A percentile compares a stretch with the other conserved stretches of the same genome.
These are phyloP conservation scores for Eucera pruinosa DNA, from an alignment of 2,888 invertebrate genomes.

Conservation along the genomic window DNA sequence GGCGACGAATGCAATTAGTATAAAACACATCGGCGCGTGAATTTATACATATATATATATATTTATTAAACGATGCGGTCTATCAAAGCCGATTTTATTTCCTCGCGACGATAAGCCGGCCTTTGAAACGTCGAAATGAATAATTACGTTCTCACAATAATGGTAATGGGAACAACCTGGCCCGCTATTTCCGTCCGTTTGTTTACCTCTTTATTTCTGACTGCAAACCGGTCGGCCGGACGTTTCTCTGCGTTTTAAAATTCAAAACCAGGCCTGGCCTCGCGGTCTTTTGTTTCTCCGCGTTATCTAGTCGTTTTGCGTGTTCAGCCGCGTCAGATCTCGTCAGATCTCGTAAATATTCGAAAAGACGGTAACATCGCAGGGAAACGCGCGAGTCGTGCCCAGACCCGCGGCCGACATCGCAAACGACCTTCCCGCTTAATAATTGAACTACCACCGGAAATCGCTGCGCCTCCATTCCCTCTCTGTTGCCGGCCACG, in stretches of 20 bases:
- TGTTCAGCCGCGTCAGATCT: neutral
- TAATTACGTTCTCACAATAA: conserved; percentile 64
- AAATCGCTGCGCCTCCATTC: conserved; percentile 34
- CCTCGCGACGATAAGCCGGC: conserved; percentile 40
- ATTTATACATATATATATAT: too few species aligned
- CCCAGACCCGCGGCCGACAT: neutral
- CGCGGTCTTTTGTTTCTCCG: conserved; percentile 44
- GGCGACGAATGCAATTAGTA: conserved; percentile 15
- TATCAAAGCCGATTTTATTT: conserved; percentile 44
- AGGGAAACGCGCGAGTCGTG: neutral
- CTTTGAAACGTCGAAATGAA: conserved; percentile 63
- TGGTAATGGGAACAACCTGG: conserved; percentile 65
- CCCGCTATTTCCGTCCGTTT: conserved; percentile 65
- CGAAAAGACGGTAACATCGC: neutral
- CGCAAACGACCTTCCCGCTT: neutral
- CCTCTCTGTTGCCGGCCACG: conserved; percentile 30
- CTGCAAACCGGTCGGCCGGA: conserved; percentile 55
- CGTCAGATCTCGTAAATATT: conserved; percentile 20
- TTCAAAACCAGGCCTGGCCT: conserved; percentile 49
- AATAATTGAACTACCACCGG: conserved; percentile 27
- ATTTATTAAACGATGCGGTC: conserved; percentile 36
- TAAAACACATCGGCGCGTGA: neutral
- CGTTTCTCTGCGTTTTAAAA: conserved; percentile 61
- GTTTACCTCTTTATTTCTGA: conserved; percentile 66
- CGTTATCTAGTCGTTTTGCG: conserved; percentile 40